phyloP scores from a whole-genome alignment of 2,888 invertebrate species.

The Stratiomys singularior region DNA sequence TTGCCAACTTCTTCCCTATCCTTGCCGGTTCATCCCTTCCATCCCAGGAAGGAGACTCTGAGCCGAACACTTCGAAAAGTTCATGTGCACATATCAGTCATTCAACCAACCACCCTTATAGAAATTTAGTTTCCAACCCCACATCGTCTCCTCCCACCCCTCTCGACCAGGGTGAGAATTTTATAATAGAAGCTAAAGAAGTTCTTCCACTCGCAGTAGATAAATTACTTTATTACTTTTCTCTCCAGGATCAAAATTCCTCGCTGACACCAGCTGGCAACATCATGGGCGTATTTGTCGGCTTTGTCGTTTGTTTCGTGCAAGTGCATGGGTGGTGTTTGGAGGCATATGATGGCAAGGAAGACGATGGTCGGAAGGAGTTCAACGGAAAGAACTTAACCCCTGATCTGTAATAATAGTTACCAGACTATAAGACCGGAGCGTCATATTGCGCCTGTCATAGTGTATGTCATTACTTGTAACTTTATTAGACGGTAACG shows the following conservation, averaged over 20 bases:
- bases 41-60: background rate
- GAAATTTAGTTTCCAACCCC: conserved; percentile 4
- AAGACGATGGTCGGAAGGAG: conserved; percentile 14
- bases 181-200: conserved; percentile 30
- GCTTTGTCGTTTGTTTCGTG: background rate
- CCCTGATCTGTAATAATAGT: conserved; percentile 50
- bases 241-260: conserved; percentile 41
- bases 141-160: background rate
- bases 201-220: conserved; percentile 38
- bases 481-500: conserved; percentile 44
- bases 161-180: background rate
- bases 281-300: conserved; percentile 36
- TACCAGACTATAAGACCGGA: conserved; percentile 40
- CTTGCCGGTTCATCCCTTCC: background rate
- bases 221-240: conserved; percentile 51
- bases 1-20: background rate
- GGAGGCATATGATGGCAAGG: background rate
- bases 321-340: conserved; percentile 13
- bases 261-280: conserved; percentile 47
- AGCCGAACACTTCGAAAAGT: background rate
- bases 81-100: conserved; percentile 45
- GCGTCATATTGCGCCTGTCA: conserved; percentile 49
- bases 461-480: conserved; percentile 44
- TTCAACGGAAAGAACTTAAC: conserved; percentile 44
- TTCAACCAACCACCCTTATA: conserved; percentile 42